Base-by-base conservation (phyloP, 2,888 invertebrate genomes). In the Pemphredon lugubris region DNA sequence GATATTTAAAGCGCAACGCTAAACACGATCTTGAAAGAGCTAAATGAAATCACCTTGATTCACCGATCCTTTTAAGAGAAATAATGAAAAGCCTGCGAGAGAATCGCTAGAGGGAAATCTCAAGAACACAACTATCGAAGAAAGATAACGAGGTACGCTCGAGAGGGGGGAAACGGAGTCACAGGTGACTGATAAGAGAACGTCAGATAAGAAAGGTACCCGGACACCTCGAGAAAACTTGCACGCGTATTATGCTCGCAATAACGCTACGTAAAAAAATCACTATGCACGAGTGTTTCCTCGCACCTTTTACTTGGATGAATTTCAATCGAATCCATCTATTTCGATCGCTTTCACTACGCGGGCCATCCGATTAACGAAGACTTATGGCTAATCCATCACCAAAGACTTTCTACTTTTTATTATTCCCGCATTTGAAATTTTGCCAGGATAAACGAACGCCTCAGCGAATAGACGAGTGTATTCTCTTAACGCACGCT, bases 261-360 rank as follows among this genome's bases (percentile, higher is more conserved):
- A 76, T 72, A 48, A 37, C 13, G 34, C 18, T 51, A 47, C n/a
- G n/a, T 45, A 61, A 65, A 68, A 45, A 57, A 53, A 20, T n/a
- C 37, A 45, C 71, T 71, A 59, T 45, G 20, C 18, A 11, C 18
- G 14, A 26, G n/a, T 11, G 34, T 23, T 71, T 60, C 55, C 55
- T 30, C 30, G 39, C 59, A 26, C 16, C 37, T 45, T 55, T 61
- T 64, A 59, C 30, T 40, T 18, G 50, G 53, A 51, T 54, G 42
- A 37, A 64, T 75, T 67, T 45, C 40, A 45, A 72, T 50, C 21
- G 53, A 65, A 47, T 39, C n/a, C 47, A 23, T 32, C 44, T 50
- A 44, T 42, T 61, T 45, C 73, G 60, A 75, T 58, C 37, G 48
- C 59, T 64, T 66, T 57, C 67, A 54, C 39, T 48, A n/a, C n/a